Evolutionary conservation across 2,888 invertebrate species (phyloP), one percentile per base, ranked within the genome.

Genomic region (Linnaemya tessellans): DNA sequence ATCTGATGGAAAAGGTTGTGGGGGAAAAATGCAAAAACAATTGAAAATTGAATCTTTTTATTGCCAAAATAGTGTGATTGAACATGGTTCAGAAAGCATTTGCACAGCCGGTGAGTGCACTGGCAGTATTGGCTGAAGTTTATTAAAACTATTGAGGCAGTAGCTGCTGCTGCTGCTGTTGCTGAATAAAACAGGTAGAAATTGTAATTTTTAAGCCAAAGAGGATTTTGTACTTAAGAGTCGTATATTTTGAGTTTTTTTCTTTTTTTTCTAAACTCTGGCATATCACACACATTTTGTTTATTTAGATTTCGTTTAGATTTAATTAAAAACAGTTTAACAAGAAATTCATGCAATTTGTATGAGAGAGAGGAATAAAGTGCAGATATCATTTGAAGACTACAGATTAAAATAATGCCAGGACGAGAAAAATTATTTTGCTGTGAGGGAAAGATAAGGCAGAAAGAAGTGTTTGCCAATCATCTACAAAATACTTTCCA

Each of bases 21-120:
- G 22, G 58, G 22, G 13, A 30, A 68, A 79, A 79, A 79, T 74
- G 43, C 20, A 84, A 86, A 87, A 84, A 81, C 87, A 87, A 87
- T 84, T 86, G 84, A 60, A 86, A 87, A 83, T 70, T 54, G 46
- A 30, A 56, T 79, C 81, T n/a, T 80, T 82, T 87, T 86, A 86
- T 87, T 87, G 87, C 73, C 81, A 74, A 79, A 60, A 78, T 77
- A 84, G 78, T 82, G 78, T 82, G 87, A 86, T 86, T 86, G 85
- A 85, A 84, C 86, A 78, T 68, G 81, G 84, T 73, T 80, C 68
- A 84, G 62, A 62, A 62, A 78, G 71, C 84, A 80, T 84, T 75
- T 84, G 56, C 9, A 35, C 80, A 58, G 49, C 46, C 54, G 9
- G 38, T 58, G 64, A 13, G 38, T 58, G 58, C 20, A 30, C 20